phyloP scores from a whole-genome alignment of 2,797 vertebrate genomes.

The Crenichthys baileyi region DNA sequence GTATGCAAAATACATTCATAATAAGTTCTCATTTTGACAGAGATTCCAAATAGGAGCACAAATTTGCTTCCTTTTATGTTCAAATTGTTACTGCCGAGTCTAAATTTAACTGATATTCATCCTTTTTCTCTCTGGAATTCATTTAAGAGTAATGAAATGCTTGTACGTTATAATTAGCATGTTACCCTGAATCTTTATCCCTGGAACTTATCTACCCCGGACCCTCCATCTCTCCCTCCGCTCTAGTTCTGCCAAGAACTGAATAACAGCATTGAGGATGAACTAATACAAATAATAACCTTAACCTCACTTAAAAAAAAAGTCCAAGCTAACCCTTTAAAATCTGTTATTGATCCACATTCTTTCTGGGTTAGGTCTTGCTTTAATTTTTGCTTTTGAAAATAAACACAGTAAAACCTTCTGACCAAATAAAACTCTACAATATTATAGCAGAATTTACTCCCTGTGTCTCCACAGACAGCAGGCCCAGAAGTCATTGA shows the following conservation, averaged over 20 bases:
- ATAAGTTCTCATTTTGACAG: neutral
- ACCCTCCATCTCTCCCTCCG: neutral
- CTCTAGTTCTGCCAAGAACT: neutral
- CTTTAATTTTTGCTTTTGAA: neutral
- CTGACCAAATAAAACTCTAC: neutral
- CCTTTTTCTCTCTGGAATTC: neutral
- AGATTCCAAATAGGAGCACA: neutral
- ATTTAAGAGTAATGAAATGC: neutral
- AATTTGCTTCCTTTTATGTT: neutral
- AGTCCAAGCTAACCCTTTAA: neutral
- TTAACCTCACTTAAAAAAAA: neutral
- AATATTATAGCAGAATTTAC: neutral
- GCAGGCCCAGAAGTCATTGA: neutral
- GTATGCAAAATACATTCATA: neutral
- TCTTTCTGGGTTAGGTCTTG: neutral
- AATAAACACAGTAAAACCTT: neutral
- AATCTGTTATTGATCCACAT: neutral
- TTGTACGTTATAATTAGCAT: neutral
- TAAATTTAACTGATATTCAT: neutral
- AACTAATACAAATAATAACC: neutral
- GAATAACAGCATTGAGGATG: neutral
- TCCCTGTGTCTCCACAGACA: neutral
- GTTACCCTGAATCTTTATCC: neutral
- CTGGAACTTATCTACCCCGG: neutral
- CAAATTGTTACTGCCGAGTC: neutral